phyloP scores from a whole-genome alignment of 2,888 invertebrate genomes.

The Catonia carolina region DNA sequence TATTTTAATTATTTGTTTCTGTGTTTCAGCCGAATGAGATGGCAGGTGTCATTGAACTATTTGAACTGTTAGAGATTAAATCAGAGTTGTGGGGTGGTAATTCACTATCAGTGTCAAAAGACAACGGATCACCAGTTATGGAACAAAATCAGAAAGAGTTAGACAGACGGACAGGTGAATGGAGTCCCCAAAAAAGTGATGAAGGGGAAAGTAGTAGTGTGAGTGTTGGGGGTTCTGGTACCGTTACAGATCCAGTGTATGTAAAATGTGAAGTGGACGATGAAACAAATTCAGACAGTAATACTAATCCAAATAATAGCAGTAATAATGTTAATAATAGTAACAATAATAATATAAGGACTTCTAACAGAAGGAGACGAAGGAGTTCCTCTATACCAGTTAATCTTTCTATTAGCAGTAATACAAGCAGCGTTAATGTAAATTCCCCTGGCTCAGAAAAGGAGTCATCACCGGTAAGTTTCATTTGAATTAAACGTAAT shows the following conservation, averaged over 20 bases:
- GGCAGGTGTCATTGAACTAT: slow-evolving; percentile 73
- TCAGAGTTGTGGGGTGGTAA: slow-evolving; percentile 50
- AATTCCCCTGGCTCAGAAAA: slow-evolving; percentile 21
- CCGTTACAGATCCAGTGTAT: slow-evolving; percentile 4
- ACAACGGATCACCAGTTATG: slow-evolving; percentile 26
- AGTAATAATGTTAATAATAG: too few relatives aligned
- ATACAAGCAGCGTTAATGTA: slow-evolving; percentile 35
- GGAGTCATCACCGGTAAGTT: slow-evolving; percentile 26
- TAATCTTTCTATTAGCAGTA: slow-evolving; percentile 52
- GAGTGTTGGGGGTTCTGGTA: slow-evolving; percentile 15
- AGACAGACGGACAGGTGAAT: slow-evolving; percentile 18
- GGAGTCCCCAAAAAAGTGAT: slow-evolving; percentile 13
- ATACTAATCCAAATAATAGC: too few relatives aligned
- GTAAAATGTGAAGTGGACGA: slow-evolving; percentile 23
- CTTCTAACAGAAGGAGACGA: slow-evolving; percentile 43
- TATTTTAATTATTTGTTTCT: slow-evolving; percentile 28
- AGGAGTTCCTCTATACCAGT: slow-evolving; percentile 76
- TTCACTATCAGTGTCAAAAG: slow-evolving; percentile 22
- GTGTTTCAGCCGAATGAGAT: slow-evolving; percentile 66
- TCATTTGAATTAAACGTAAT: neutral
- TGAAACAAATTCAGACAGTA: too few relatives aligned
- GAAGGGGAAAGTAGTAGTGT: slow-evolving; percentile 22
- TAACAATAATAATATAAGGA: slow-evolving; percentile 2
- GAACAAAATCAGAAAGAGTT: slow-evolving; percentile 16
- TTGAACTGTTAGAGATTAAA: slow-evolving; percentile 77